A percentile compares a stretch with the other conserved stretches of the same genome.
Conservation (phyloP, 2,888 invertebrate species). For the Atherix ibis region DNA sequence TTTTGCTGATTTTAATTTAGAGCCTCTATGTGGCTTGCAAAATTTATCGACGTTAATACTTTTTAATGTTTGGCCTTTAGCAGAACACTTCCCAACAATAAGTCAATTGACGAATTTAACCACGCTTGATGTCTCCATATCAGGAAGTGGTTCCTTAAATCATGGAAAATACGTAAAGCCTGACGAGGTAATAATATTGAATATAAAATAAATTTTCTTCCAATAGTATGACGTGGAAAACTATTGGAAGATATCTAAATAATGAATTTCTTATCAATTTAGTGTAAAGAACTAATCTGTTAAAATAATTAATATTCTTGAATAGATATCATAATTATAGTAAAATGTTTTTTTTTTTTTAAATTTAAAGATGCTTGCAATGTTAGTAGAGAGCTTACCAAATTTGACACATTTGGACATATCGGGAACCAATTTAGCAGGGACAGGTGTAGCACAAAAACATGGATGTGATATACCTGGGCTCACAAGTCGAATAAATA, state of each 20-base stretch:
- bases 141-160: conserved; percentile 39
- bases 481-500: conserved; percentile 54
- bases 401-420: conserved; percentile 74
- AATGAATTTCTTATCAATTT: too few species aligned
- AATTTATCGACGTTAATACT: conserved; percentile 60
- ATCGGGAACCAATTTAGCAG: conserved; percentile 90
- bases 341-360: conserved; percentile 1
- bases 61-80: conserved; percentile 55
- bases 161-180: conserved; percentile 61
- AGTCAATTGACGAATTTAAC: conserved; percentile 40
- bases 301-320: too few species aligned
- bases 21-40: conserved; percentile 40
- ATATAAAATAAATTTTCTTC: too few species aligned
- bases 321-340: too few species aligned
- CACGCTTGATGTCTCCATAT: conserved; percentile 75
- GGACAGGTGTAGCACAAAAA: conserved; percentile 51
- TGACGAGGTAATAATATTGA: conserved; percentile 36
- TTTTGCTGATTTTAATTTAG: conserved; percentile 29
- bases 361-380: conserved; percentile 36
- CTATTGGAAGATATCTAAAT: too few species aligned
- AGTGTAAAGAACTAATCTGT: too few species aligned
- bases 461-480: conserved; percentile 62
- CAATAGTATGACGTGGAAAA: too few species aligned
- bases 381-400: conserved; percentile 57
- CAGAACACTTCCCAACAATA: conserved; percentile 42